Evolutionary conservation across 2,113 vertebrate genomes (phyloP), one percentile per base, ranked within the genome.

Genomic region (Tringa solitaria): DNA sequence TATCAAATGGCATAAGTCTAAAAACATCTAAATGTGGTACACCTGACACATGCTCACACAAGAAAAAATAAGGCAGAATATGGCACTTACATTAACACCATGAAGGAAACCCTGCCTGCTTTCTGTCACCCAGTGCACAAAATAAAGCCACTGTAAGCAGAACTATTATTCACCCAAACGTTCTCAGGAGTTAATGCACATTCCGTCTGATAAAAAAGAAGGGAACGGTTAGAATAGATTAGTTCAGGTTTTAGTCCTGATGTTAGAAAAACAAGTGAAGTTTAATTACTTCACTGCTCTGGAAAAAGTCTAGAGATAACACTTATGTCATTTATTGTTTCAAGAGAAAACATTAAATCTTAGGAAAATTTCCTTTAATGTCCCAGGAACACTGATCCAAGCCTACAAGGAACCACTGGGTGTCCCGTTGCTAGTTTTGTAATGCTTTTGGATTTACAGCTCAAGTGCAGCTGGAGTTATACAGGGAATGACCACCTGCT

Each of bases 401-500:
- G 77, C 21, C 85, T 76, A 72, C 35, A 53, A 91, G 92, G 77
- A 93, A 93, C 68, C 90, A 61, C 91, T 37, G 94, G 86, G 89
- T 87, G 54, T 92, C 81, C 94, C 1, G 63, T 14, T 79, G 77
- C 80, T 91, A 11, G 79, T 87, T 95, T 89, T 91, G 91, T 91
- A 96, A 97, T 87, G 59, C n/a, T 95, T 90, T 95, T 94, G 94
- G 94, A 96, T 95, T 96, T 96, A 92, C 84, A 95, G 73, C 91
- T 95, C 74, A 69, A 96, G 69, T 77, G 73, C 96, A 97, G 96
- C 94, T 97, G 96, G 77, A 93, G 74, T 79, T 73, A 80, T 13
- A 96, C 41, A 87, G 89, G 63, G 89, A 97, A 92, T 65, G 95
- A 91, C 94, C 95, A 97, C 92, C 95, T 97, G 96, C 96, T 96